Percentiles rank a stretch among this genome's conserved stretches.
Evolutionary conservation across 2,113 vertebrate species (phyloP).

Genomic region (Macquaria ambigua): DNA sequence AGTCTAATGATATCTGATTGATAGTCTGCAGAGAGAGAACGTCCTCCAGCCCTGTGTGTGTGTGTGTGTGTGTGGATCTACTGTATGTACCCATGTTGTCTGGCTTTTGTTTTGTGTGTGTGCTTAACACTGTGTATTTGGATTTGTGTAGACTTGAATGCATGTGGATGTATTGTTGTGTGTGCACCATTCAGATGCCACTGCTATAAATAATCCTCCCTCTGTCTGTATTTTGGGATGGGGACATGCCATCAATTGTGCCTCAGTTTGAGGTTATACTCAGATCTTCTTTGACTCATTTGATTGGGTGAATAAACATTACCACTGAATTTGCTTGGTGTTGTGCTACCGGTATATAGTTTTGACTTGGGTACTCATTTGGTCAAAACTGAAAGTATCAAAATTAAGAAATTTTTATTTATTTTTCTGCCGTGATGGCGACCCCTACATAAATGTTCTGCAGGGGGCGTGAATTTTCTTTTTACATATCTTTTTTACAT

Average conservation of each 20-base stretch:
- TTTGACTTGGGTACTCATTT: no score
- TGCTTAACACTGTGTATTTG: conserved; percentile 21
- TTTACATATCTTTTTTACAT: no score
- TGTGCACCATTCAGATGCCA: conserved; percentile 25
- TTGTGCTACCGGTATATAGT: neutral
- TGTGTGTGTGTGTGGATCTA: neutral
- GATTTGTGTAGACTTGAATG: conserved; percentile 13
- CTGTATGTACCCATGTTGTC: neutral
- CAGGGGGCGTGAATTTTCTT: no score
- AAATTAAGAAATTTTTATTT: no score
- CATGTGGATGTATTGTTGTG: conserved; percentile 16
- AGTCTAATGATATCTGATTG: conserved; percentile 68
- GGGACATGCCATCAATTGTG: conserved; percentile 40
- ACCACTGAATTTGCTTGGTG: neutral
- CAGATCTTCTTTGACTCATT: conserved; percentile 26
- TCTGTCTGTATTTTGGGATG: conserved; percentile 23
- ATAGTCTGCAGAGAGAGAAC: conserved; percentile 57
- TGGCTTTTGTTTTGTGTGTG: conserved; percentile 26
- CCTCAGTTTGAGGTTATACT: conserved; percentile 31
- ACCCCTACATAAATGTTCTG: no score
- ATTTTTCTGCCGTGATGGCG: no score
- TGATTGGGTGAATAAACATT: conserved; percentile 1
- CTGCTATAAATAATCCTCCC: conserved; percentile 48
- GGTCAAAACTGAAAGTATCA: no score
- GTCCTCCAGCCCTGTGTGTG: conserved; percentile 42